Evolutionary conservation across 1,140 invertebrate species (phyloP).

Genomic region (Olivierus martensii): DNA sequence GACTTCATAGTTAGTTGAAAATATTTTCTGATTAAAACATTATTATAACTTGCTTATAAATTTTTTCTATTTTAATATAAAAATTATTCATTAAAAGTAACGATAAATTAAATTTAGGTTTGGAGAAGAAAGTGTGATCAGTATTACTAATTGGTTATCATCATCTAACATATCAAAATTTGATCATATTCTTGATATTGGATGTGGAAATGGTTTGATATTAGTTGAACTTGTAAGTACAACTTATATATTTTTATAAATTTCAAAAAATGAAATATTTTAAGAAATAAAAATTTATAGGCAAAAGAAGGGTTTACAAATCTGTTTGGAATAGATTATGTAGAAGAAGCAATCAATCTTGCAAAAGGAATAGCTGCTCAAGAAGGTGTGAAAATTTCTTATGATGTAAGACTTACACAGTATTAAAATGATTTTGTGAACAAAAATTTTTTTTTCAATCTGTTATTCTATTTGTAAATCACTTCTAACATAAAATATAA

Average conservation of each 20-base stretch:
- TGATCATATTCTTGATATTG: conserved; percentile 39
- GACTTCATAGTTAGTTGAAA: too few species aligned
- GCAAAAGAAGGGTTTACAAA: conserved; percentile 51
- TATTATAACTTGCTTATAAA: too few species aligned
- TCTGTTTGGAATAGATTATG: conserved; percentile 73
- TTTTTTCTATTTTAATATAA: too few species aligned
- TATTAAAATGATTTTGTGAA: too few species aligned
- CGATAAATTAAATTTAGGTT: conserved; percentile 45
- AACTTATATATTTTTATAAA: background rate
- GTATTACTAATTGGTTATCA: conserved; percentile 48
- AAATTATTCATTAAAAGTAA: too few species aligned
- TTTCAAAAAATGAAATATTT: background rate
- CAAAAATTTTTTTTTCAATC: too few species aligned
- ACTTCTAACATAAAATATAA: too few species aligned
- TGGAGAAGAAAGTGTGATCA: conserved; percentile 59
- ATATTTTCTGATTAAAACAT: too few species aligned
- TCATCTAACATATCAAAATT: conserved; percentile 17
- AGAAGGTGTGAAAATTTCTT: conserved; percentile 22
- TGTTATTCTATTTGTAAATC: too few species aligned
- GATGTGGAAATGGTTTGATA: conserved; percentile 83
- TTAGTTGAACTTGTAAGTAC: conserved; percentile 50
- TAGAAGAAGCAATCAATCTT: conserved; percentile 55
- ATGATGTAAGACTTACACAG: conserved; percentile 9
- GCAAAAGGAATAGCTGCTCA: conserved; percentile 47
- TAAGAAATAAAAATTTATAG: background rate